A percentile compares a stretch with the other conserved stretches of the same genome.
phyloP scores from a whole-genome alignment of 2,797 vertebrate genomes.

The Liparis tanakae region DNA sequence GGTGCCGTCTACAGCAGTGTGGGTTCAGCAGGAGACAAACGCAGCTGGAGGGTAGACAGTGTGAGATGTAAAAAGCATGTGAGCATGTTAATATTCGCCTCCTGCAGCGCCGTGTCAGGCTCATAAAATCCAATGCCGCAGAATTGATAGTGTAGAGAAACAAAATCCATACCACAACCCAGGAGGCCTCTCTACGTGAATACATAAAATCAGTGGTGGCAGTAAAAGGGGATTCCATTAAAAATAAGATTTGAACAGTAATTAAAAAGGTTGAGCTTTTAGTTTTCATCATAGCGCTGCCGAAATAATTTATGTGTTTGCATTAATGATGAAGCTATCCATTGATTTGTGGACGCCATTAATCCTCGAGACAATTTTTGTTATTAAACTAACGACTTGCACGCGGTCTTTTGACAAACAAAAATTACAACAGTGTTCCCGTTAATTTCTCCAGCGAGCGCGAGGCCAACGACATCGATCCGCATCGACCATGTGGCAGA shows the following conservation, averaged over 20 bases:
- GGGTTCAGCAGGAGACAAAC: constrained; percentile 14
- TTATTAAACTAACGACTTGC: constrained; percentile 38
- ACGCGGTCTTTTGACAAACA: constrained; percentile 31
- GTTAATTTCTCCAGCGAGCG: constrained; percentile 49
- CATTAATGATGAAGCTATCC: constrained; percentile 34
- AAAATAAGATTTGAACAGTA: constrained; percentile 57
- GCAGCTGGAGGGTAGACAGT: constrained; percentile 36
- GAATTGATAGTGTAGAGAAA: constrained; percentile 53
- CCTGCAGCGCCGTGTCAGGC: constrained; percentile 43
- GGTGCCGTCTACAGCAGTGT: not conserved
- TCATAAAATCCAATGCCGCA: constrained; percentile 53
- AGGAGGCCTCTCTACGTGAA: constrained; percentile 33
- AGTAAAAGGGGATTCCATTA: constrained; percentile 41
- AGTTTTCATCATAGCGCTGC: constrained; percentile 42
- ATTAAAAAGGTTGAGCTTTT: constrained; percentile 57
- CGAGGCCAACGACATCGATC: constrained; percentile 46
- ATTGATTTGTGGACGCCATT: constrained; percentile 16
- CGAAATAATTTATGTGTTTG: constrained; percentile 36
- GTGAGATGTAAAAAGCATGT: constrained; percentile 31
- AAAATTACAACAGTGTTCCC: constrained; percentile 44
- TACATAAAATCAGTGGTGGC: constrained; percentile 45
- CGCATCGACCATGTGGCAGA: constrained; percentile 33
- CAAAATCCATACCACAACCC: constrained; percentile 55
- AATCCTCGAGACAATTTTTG: constrained; percentile 36
- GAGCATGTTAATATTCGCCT: constrained; percentile 56